Percentiles rank a stretch among this genome's conserved stretches.
These are phyloP conservation scores for Camptogramma bilineatum DNA, from an alignment of 2,888 invertebrate species.

Conservation along the genomic window DNA sequence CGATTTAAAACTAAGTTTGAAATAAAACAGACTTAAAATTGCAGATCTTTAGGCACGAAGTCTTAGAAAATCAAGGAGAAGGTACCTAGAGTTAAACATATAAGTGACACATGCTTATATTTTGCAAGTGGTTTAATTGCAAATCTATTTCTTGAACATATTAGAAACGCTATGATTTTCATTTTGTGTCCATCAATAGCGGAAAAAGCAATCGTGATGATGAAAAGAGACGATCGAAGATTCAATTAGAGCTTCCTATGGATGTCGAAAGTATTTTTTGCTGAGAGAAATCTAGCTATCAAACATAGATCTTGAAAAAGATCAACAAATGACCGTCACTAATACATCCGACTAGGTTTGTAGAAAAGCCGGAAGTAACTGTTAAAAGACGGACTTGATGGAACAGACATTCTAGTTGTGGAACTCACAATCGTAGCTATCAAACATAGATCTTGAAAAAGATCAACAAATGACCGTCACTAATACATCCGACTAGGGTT, in stretches of 20 bases:
- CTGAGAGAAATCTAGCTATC: slow-evolving; percentile 39
- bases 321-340: slow-evolving; percentile 27
- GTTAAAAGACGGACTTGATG: not conserved
- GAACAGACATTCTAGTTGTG: too few species aligned
- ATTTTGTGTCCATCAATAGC: slow-evolving; percentile 15
- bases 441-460: slow-evolving; percentile 34
- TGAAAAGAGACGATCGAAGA: slow-evolving; percentile 36
- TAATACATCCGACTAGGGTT: slow-evolving; percentile 37
- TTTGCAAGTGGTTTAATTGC: too few species aligned
- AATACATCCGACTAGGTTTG: slow-evolving; percentile 36
- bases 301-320: slow-evolving; percentile 34
- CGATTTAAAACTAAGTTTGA: too few species aligned
- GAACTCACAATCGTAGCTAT: slow-evolving; percentile 25
- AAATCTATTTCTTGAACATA: too few species aligned
- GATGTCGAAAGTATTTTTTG: slow-evolving; percentile 36
- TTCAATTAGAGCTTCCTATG: slow-evolving; percentile 41
- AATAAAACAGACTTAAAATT: too few species aligned
- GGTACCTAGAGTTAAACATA: too few species aligned
- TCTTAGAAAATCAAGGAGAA: too few species aligned
- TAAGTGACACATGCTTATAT: too few species aligned
- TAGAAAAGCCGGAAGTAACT: slow-evolving; percentile 9
- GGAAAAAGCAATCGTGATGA: slow-evolving; percentile 23
- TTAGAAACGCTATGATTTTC: not conserved
- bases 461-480: slow-evolving; percentile 26
- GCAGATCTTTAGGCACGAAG: too few species aligned